Evolutionary conservation across 2,888 invertebrate genomes (phyloP).

Genomic region (Platerodrilus igneus): DNA sequence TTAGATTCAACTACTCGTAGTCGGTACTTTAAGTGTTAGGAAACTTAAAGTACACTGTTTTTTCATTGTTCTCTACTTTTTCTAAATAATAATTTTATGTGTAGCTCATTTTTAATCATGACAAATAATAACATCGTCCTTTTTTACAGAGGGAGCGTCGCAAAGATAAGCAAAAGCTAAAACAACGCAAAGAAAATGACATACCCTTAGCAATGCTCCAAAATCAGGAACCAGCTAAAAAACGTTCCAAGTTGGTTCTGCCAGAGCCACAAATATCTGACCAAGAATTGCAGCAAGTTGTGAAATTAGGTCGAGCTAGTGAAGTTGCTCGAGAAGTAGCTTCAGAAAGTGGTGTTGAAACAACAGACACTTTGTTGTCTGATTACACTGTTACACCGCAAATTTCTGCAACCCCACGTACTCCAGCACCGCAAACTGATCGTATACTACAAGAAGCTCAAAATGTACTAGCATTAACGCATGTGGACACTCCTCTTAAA

Average conservation of each 20-base stretch:
- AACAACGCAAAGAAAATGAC: constrained; percentile 93
- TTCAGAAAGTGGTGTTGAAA: constrained; percentile 68
- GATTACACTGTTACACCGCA: constrained; percentile 82
- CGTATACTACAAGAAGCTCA: constrained; percentile 90
- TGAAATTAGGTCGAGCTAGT: constrained; percentile 85
- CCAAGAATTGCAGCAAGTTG: constrained; percentile 84
- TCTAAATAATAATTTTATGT: too few species aligned
- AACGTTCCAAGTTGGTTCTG: constrained; percentile 91
- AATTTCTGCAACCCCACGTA: constrained; percentile 70
- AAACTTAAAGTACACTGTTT: too few species aligned
- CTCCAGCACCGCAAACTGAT: constrained; percentile 81
- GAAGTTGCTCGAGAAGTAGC: constrained; percentile 88
- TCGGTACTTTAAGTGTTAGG: constrained; percentile 1
- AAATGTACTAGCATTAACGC: constrained; percentile 96
- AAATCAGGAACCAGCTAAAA: constrained; percentile 83
- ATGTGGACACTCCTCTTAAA: constrained; percentile 96
- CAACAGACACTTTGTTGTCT: constrained; percentile 82
- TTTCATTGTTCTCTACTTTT: too few species aligned
- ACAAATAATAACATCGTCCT: too few species aligned
- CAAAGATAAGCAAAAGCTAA: constrained; percentile 92
- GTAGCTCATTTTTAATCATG: too few species aligned
- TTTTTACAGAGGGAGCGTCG: constrained; percentile 71
- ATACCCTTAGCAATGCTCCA: constrained; percentile 86
- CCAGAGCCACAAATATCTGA: constrained; percentile 97
- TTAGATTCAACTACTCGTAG: too few species aligned